Conservation (phyloP, 2,113 vertebrate species). For the Microcebus griseorufus region DNA sequence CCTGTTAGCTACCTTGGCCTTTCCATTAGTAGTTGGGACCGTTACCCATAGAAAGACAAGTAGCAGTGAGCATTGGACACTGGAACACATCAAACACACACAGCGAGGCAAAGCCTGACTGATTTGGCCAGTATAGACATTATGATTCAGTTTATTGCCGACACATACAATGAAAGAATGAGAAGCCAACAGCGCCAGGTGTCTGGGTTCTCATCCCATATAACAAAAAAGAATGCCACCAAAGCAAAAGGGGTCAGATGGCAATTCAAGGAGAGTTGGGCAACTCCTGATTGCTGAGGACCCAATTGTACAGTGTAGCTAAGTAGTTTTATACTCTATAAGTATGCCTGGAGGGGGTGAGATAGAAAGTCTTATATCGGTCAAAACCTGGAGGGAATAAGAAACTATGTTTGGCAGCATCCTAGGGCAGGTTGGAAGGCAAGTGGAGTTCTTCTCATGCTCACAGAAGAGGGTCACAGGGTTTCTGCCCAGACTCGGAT, state of each 20-base stretch:
- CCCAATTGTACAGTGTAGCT: too few species aligned
- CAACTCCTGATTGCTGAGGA: not conserved
- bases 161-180: not conserved
- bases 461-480: too few species aligned
- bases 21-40: too few species aligned
- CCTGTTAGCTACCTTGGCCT: too few species aligned
- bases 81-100: not conserved
- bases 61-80: not conserved
- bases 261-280: not conserved
- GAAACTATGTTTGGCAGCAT: not conserved
- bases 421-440: not conserved
- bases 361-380: not conserved
- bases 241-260: not conserved
- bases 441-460: not conserved
- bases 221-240: not conserved
- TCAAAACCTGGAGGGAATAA: not conserved
- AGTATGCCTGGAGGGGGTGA: too few species aligned
- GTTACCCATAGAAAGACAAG: not conserved
- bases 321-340: not conserved
- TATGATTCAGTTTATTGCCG: not conserved
- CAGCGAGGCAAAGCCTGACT: not conserved
- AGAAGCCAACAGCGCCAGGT: not conserved
- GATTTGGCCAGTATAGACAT: not conserved
- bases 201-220: not conserved
- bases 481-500: not conserved